A percentile compares a stretch with the other conserved stretches of the same genome.
phyloP scores from a whole-genome alignment of 2,797 vertebrate genomes.

The Pangasius macronema region DNA sequence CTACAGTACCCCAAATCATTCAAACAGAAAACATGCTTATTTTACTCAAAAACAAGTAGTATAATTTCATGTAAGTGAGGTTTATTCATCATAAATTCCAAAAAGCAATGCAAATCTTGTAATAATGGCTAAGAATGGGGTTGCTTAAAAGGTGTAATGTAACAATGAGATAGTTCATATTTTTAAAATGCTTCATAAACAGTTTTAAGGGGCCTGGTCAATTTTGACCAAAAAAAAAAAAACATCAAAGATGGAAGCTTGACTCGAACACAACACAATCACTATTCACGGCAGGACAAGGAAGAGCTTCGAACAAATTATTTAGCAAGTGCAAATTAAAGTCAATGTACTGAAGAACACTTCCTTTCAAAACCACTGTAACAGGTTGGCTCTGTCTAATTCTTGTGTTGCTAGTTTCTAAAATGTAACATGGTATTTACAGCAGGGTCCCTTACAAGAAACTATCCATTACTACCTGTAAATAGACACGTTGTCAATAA shows the following conservation, averaged over 20 bases:
- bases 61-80: not conserved
- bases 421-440: not conserved
- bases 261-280: not conserved
- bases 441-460: not conserved
- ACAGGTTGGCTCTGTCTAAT: not conserved
- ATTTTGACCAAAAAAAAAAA: not conserved
- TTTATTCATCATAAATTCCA: not conserved
- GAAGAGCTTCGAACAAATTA: not conserved
- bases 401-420: not conserved
- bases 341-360: not conserved
- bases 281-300: not conserved
- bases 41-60: not conserved
- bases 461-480: slow-evolving; percentile 78
- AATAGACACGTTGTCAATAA: slow-evolving; percentile 88
- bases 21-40: not conserved
- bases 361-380: not conserved
- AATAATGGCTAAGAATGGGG: not conserved
- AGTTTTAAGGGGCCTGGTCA: not conserved
- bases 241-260: not conserved
- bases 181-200: not conserved
- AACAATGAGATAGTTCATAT: not conserved
- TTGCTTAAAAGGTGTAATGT: not conserved
- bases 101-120: not conserved
- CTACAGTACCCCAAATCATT: not conserved
- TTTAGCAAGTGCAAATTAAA: not conserved